A percentile compares a stretch with the other conserved stretches of the same genome.
phyloP scores from a whole-genome alignment of 2,888 invertebrate genomes.

The Steromphala cineraria region DNA sequence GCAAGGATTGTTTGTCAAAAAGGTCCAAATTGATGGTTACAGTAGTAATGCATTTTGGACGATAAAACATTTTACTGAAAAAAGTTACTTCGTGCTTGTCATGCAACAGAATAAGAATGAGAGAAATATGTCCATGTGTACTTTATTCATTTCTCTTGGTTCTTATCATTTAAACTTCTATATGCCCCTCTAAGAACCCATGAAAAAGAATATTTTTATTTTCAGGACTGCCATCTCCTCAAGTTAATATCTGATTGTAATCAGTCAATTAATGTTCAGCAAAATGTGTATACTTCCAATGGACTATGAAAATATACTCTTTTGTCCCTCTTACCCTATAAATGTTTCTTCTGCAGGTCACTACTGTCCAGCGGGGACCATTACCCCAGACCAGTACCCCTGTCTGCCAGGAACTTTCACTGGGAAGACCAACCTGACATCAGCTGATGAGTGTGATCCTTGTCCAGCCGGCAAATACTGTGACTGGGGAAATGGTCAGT shows the following conservation, averaged over 20 bases:
- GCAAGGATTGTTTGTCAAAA: no score
- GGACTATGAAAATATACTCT: not conserved
- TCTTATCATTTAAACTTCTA: no score
- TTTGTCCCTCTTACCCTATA: no score
- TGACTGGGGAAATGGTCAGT: conserved; percentile 62
- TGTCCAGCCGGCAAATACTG: conserved; percentile 70
- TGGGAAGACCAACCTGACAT: conserved; percentile 58
- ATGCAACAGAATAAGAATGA: not conserved
- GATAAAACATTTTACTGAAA: not conserved
- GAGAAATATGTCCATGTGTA: no score
- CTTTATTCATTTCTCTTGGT: no score
- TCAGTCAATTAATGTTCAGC: no score
- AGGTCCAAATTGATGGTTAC: not conserved
- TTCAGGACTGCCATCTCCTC: no score
- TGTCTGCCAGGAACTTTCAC: conserved; percentile 71
- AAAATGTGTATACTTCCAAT: no score
- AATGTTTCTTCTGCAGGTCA: conserved; percentile 53
- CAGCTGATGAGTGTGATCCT: conserved; percentile 68
- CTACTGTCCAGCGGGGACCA: conserved; percentile 71
- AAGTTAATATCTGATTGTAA: no score
- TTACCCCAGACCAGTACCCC: conserved; percentile 62
- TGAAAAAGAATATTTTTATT: no score
- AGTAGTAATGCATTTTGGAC: not conserved
- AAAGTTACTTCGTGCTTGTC: not conserved
- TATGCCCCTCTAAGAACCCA: no score